Base-by-base conservation (phyloP, 2,888 invertebrate species). In the Caenorhabditis becei region DNA sequence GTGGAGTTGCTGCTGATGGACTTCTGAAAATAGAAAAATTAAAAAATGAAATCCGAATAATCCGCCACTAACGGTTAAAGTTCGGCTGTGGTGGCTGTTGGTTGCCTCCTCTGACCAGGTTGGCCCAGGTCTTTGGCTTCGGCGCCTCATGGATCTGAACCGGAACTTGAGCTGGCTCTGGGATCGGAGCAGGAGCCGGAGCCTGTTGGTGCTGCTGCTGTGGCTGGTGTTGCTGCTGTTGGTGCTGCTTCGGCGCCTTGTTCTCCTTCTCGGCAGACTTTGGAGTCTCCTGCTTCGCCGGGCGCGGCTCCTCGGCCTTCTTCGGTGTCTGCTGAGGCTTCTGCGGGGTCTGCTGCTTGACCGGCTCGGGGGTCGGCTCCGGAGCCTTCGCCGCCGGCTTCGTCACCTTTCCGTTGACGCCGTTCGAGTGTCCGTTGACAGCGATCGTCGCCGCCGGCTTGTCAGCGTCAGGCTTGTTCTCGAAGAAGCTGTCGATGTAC, bases 91-190 rank as follows among this genome's bases (percentile, higher is more conserved):
- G 63, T 35, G 26, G 70, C 24, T 37, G 67, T 18, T 49, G 77
- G 41, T 77, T 65, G 7, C 58, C 77, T 23, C 77, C 71, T 32
- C 85, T 83, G 14, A 85, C 79, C 23, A 85, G 70, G n/a, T 80
- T 81, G 0, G 85, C 85, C 85, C 85, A 85, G 0, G 85, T 83
- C 66, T 77, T 85, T 14, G 77, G 82, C 37, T 72, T 77, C 37
- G 75, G 71, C 23, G 65, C 80, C 41, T 67, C 71, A 37, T 74
- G 67, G 28, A 65, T 41, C n/a, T 75, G 71, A n/a, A 44, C 65
- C 14, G 63, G 47, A 14, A 32, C 59, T 11, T 74, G 71, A 18
- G 20, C 61, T 24, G 4, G 32, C 32, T 32, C 32, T 32, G 4
- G 32, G 32, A 32, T 32, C 32, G 69, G 80, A n/a, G 53, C 58